phyloP scores from a whole-genome alignment of 2,888 invertebrate genomes.

The Melanotus villosus region DNA sequence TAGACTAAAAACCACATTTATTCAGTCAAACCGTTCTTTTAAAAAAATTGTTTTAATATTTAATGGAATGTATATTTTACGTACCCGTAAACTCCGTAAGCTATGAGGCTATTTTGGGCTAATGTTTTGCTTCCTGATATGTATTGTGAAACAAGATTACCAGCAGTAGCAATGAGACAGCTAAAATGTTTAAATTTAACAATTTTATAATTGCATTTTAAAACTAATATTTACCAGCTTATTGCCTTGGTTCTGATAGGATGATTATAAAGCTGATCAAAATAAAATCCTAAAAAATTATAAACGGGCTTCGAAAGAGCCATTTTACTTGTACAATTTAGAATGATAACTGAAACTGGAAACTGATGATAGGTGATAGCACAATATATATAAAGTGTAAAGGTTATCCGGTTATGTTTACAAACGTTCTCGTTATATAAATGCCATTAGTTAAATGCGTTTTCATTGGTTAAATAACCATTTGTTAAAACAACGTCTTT shows the following conservation, averaged over 20 bases:
- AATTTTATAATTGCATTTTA: too few species aligned
- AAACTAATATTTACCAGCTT: conserved; percentile 81
- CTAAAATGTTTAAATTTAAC: conserved; percentile 73
- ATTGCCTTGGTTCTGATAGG: conserved; percentile 85
- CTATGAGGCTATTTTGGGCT: conserved; percentile 77
- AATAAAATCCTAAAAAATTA: conserved; percentile 78
- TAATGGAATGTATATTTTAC: too few species aligned
- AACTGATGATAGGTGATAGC: too few species aligned
- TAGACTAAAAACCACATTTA: conserved; percentile 75
- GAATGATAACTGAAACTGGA: background rate
- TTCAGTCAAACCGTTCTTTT: too few species aligned
- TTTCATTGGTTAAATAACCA: too few species aligned
- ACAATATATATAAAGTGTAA: background rate
- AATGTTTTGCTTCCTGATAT: conserved; percentile 76
- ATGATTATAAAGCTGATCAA: conserved; percentile 81
- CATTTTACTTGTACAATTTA: conserved; percentile 68
- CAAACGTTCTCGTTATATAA: background rate
- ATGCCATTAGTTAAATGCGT: too few species aligned
- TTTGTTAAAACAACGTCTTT: too few species aligned
- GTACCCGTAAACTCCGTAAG: conserved; percentile 85
- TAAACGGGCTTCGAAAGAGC: conserved; percentile 81
- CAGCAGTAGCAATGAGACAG: conserved; percentile 79
- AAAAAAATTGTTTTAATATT: too few species aligned
- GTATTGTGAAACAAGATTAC: conserved; percentile 81
- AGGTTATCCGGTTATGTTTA: background rate